Base-by-base conservation (phyloP, 1,140 invertebrate genomes). In the Drosophila sucinea region DNA sequence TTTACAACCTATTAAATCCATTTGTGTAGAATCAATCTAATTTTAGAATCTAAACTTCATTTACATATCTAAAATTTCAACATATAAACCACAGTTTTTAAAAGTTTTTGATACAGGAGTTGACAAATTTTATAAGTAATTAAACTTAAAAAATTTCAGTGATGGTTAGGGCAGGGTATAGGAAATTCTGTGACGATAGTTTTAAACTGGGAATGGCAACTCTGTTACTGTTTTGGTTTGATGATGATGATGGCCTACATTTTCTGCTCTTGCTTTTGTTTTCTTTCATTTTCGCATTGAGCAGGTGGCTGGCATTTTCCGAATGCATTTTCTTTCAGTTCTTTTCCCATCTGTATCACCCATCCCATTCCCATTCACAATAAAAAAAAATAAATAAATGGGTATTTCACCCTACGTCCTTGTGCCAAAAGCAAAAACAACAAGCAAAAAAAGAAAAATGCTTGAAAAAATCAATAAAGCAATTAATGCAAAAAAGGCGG, bases 401-500 rank as follows among this genome's bases (percentile, higher is more conserved):
- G 32, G 10, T 72, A 61, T 60, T 67, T 67, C 51, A 63, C 73
- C 77, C 66, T 57, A 77, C 77, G 84, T 87, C 84, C 84, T 87
- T 87, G 84, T 87, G 84, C 84, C 72, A 80, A 89, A 89, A 89
- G 83, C 79, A 82, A 75, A 67, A 78, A 87, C 64, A 82, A 64
- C 25, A 68, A 17, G 17, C 17, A 17, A 10, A 44, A 35, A 64
- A 29, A 68, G 8, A 44, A 35, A 10, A 27, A 61, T 25, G 62
- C 68, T 35, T 35, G 56, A 58, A 77, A 73, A 89, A 89, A 89
- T 89, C 84, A 74, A 89, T 89, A 89, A 89, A 89, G 84, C 84
- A 89, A 89, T 89, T 89, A 89, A 89, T 89, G 84, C 73, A 67
- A 84, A 86, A 84, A 81, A 76, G 58, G 82, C 79, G 74, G 78